A percentile compares a stretch with the other conserved stretches of the same genome.
Evolutionary conservation across 2,113 vertebrate genomes (phyloP).

Genomic region (Chaetops frenatus): DNA sequence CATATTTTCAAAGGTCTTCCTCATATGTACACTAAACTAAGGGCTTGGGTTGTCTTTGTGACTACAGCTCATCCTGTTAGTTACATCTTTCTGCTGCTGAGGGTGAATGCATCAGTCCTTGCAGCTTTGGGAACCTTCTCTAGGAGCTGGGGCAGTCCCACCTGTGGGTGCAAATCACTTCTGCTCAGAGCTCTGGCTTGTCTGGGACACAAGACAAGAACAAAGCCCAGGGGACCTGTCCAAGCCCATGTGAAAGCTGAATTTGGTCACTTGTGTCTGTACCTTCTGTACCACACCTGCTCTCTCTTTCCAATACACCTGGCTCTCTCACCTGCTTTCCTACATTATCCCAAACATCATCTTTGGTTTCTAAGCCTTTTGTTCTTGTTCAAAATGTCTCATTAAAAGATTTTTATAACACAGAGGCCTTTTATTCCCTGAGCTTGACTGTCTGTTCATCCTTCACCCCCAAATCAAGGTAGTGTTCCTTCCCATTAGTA

Average conservation of each 20-base stretch:
- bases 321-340: background rate
- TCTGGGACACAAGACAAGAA: background rate
- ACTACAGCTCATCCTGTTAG: background rate
- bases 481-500: background rate
- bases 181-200: background rate
- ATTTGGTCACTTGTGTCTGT: background rate
- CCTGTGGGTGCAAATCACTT: background rate
- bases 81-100: background rate
- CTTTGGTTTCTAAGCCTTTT: background rate
- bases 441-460: background rate
- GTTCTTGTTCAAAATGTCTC: background rate
- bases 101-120: background rate
- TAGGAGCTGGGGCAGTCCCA: background rate
- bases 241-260: background rate
- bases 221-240: background rate
- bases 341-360: background rate
- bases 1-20: background rate
- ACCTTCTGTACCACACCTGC: background rate
- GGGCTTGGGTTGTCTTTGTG: background rate
- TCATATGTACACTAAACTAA: background rate
- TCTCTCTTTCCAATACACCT: background rate
- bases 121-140: background rate
- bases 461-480: background rate
- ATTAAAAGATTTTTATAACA: background rate
- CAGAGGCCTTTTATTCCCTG: background rate